Evolutionary conservation across 2,888 invertebrate species (phyloP).

Genomic region (Watsonalla cultraria): DNA sequence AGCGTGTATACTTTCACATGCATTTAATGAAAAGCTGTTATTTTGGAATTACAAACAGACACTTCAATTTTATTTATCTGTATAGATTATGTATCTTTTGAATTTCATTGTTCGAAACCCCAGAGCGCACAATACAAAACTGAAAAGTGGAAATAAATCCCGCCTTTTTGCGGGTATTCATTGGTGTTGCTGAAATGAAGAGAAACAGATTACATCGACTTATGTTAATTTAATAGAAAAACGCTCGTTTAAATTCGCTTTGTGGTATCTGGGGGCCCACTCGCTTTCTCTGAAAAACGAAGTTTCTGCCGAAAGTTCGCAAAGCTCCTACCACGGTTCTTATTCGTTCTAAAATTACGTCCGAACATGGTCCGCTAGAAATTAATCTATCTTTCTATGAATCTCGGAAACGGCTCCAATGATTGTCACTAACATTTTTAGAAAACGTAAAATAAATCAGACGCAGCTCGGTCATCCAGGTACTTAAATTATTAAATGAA

Average conservation of each 20-base stretch:
- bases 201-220: constrained; percentile 7
- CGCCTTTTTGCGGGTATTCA: constrained; percentile 19
- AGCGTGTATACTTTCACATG: no score
- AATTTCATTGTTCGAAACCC: constrained; percentile 30
- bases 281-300: no score
- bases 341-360: not conserved
- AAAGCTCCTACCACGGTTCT: no score
- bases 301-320: no score
- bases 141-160: constrained; percentile 54
- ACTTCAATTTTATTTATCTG: no score
- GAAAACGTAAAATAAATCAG: no score
- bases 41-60: no score
- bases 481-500: no score
- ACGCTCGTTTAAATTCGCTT: not conserved
- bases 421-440: no score
- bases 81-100: constrained; percentile 7
- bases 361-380: not conserved
- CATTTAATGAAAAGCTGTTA: no score
- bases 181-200: constrained; percentile 10
- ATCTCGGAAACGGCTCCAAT: no score
- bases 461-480: no score
- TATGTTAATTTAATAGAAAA: constrained; percentile 17
- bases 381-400: not conserved
- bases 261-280: not conserved
- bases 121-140: constrained; percentile 32